Conservation (phyloP, 2,797 vertebrate species). For the Rhodeus uyekii region DNA sequence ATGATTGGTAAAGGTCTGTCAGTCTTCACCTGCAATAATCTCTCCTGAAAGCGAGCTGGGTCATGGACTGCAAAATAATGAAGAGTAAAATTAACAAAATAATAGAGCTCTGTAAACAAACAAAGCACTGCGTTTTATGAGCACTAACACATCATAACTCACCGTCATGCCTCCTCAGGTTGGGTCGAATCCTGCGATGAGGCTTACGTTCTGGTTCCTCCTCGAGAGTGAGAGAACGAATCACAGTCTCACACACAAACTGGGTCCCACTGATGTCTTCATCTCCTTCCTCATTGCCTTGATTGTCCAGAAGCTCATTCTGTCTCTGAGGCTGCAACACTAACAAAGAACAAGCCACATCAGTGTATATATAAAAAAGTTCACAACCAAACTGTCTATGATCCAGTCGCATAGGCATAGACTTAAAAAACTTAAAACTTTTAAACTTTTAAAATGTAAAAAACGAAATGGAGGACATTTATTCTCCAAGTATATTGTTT, state of each 20-base stretch:
- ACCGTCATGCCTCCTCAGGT: slow-evolving; percentile 72
- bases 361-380: not conserved
- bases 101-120: not conserved
- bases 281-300: slow-evolving; percentile 84
- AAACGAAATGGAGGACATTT: not conserved
- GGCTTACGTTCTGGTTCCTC: slow-evolving; percentile 93
- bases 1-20: slow-evolving; percentile 44
- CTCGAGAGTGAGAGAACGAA: slow-evolving; percentile 93
- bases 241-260: slow-evolving; percentile 97
- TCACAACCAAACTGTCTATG: not conserved
- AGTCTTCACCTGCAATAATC: slow-evolving; percentile 53
- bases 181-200: slow-evolving; percentile 70
- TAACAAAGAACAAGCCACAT: slow-evolving; percentile 53
- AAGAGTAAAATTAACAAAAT: not conserved
- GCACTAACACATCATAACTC: slow-evolving; percentile 58
- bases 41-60: slow-evolving; percentile 58
- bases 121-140: not conserved
- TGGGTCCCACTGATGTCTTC: slow-evolving; percentile 97
- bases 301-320: slow-evolving; percentile 67
- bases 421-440: too few relatives aligned
- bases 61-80: slow-evolving; percentile 59
- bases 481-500: not conserved
- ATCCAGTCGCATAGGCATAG: not conserved
- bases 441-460: too few relatives aligned
- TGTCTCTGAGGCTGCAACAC: slow-evolving; percentile 65